phyloP scores from a whole-genome alignment of 2,797 vertebrate genomes.

The Falco rusticolus region DNA sequence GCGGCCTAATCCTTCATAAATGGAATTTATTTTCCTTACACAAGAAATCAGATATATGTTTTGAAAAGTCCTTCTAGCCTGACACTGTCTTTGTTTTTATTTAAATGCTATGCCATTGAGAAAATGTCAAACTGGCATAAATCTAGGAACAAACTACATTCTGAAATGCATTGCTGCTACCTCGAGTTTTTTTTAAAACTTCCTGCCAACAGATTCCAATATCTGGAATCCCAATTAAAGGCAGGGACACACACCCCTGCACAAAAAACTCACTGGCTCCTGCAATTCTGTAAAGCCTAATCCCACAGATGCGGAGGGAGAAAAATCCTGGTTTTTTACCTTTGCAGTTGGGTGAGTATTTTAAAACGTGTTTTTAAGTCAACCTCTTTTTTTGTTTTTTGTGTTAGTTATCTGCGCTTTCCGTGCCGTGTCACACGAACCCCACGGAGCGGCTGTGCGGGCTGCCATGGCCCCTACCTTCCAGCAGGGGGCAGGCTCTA shows the following conservation, averaged over 20 bases:
- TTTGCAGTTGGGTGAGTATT: background rate
- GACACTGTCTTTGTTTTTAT: background rate
- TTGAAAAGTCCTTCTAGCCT: background rate
- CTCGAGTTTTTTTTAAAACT: background rate
- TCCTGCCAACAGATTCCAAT: background rate
- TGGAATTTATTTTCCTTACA: slow-evolving; percentile 2
- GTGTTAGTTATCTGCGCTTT: background rate
- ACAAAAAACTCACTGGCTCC: background rate
- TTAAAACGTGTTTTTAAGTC: background rate
- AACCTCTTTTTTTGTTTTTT: no score
- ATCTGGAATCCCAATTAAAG: background rate
- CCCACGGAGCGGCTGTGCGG: background rate
- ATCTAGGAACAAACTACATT: background rate
- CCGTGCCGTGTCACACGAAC: background rate
- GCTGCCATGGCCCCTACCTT: background rate
- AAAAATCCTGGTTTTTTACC: fast-evolving
- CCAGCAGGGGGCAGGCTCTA: slow-evolving; percentile 53
- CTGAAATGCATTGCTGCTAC: background rate
- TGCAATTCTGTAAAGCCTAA: background rate
- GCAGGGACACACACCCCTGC: background rate
- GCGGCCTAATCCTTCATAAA: background rate
- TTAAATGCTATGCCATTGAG: background rate
- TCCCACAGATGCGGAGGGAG: fast-evolving
- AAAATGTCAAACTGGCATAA: background rate
- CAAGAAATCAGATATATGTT: background rate